These are phyloP conservation scores for Urophycis tenuis DNA, from an alignment of 2,797 vertebrate genomes.

Conservation along the genomic window DNA sequence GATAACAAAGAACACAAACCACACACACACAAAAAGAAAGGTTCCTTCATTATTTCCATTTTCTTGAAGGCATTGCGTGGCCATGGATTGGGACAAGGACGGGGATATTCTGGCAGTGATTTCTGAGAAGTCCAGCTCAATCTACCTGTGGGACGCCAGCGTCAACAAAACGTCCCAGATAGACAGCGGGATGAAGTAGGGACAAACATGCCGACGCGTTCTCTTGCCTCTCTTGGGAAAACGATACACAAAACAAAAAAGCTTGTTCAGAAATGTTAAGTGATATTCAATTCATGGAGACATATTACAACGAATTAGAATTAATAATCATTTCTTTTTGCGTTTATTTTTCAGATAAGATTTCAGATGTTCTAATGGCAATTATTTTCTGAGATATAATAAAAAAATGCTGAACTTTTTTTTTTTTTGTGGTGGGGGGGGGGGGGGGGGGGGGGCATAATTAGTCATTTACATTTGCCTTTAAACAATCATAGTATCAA, in stretches of 20 bases:
- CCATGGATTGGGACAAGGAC: slow-evolving; percentile 97
- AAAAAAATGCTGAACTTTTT: too few species aligned
- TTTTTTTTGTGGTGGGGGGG: too few species aligned
- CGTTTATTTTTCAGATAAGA: too few species aligned
- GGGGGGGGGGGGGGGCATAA: too few species aligned
- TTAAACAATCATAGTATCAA: neutral
- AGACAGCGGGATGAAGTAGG: slow-evolving; percentile 89
- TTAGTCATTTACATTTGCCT: neutral
- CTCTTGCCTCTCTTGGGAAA: neutral
- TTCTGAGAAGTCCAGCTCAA: slow-evolving; percentile 83
- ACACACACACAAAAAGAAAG: neutral
- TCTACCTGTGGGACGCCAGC: slow-evolving; percentile 93
- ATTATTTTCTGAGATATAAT: too few species aligned
- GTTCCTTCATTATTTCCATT: neutral
- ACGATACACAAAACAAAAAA: neutral
- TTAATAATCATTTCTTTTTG: too few species aligned
- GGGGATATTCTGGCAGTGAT: slow-evolving; percentile 90
- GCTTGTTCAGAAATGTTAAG: neutral
- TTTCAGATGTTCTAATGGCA: neutral
- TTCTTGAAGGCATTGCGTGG: slow-evolving; percentile 68
- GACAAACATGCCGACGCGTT: neutral
- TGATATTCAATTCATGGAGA: neutral
- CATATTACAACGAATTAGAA: neutral
- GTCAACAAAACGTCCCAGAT: slow-evolving; percentile 86
- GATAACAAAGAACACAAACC: neutral